Evolutionary conservation across 1,140 invertebrate genomes (phyloP).

Genomic region (Lepidurus packardi): DNA sequence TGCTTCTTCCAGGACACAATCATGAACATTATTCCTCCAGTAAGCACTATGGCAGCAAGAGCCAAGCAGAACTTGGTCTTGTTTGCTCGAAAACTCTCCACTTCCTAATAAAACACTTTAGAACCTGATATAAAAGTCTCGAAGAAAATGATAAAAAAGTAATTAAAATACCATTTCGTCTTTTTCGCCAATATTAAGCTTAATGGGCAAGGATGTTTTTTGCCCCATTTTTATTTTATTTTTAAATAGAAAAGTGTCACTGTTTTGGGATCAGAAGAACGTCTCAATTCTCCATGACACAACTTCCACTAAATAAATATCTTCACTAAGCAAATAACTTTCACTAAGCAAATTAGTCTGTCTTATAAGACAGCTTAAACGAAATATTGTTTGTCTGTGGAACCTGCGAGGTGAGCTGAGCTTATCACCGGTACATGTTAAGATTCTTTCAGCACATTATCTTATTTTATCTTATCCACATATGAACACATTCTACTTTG

Average conservation of each 20-base stretch:
- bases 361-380: not conserved
- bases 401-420: not conserved
- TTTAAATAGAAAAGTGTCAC: not conserved
- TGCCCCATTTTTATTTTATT: slow-evolving; percentile 32
- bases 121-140: not conserved
- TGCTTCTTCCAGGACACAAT: slow-evolving; percentile 26
- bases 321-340: too few species aligned
- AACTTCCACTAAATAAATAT: too few species aligned
- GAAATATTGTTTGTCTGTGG: not conserved
- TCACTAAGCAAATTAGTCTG: not conserved
- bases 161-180: slow-evolving; percentile 25
- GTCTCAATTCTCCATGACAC: not conserved
- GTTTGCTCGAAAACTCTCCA: slow-evolving; percentile 27
- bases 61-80: slow-evolving; percentile 3
- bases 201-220: slow-evolving; percentile 27
- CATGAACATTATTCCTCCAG: slow-evolving; percentile 25
- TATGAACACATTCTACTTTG: not conserved
- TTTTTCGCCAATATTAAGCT: slow-evolving; percentile 26
- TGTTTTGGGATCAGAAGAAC: not conserved
- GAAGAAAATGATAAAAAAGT: not conserved
- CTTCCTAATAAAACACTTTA: not conserved
- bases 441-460: not conserved
- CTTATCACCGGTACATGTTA: not conserved
- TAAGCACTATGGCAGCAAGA: slow-evolving; percentile 25
- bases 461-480: slow-evolving; percentile 2